A percentile compares a stretch with the other conserved stretches of the same genome.
Evolutionary conservation across 2,113 vertebrate genomes (phyloP).

Genomic region (Caranx ignobilis): DNA sequence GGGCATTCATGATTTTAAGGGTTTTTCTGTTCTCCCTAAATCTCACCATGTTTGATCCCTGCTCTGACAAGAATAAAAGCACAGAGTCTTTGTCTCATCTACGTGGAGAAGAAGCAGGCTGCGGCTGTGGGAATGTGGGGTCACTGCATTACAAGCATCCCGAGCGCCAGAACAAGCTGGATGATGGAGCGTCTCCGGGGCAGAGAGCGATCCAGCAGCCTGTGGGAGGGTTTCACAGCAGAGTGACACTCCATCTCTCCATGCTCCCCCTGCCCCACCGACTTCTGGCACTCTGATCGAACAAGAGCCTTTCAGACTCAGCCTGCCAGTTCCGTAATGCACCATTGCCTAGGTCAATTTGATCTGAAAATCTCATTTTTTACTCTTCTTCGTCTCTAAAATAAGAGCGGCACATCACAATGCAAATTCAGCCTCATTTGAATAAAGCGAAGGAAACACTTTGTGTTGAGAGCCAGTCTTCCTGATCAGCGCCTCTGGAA

Average conservation of each 20-base stretch:
- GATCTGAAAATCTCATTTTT: slow-evolving; percentile 99
- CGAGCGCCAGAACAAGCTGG: slow-evolving; percentile 65
- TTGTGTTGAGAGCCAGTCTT: slow-evolving; percentile 99
- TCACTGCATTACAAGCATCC: slow-evolving; percentile 75
- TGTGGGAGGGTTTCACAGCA: slow-evolving; percentile 77
- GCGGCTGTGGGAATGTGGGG: slow-evolving; percentile 59
- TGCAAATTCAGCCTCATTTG: slow-evolving; percentile 99
- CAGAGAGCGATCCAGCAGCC: slow-evolving; percentile 71
- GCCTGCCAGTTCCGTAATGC: slow-evolving; percentile 99
- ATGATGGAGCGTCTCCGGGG: slow-evolving; percentile 68
- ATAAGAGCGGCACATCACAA: slow-evolving; percentile 99
- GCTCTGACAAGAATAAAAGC: slow-evolving; percentile 46
- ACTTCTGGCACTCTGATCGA: slow-evolving; percentile 93
- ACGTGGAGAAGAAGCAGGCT: slow-evolving; percentile 32
- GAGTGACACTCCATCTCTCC: slow-evolving; percentile 83
- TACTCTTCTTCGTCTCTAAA: slow-evolving; percentile 95
- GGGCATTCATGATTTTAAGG: background rate
- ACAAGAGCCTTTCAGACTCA: slow-evolving; percentile 97
- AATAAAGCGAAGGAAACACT: slow-evolving; percentile 99
- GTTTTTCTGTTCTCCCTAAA: slow-evolving; percentile 27
- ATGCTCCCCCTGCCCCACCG: slow-evolving; percentile 86
- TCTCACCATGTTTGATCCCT: slow-evolving; percentile 46
- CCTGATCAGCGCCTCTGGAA: slow-evolving; percentile 99
- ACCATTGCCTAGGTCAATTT: slow-evolving; percentile 99
- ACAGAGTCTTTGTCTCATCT: slow-evolving; percentile 43